These are phyloP conservation scores for Prostheceraeus crozeri DNA, from an alignment of 2,888 invertebrate species.

Conservation along the genomic window DNA sequence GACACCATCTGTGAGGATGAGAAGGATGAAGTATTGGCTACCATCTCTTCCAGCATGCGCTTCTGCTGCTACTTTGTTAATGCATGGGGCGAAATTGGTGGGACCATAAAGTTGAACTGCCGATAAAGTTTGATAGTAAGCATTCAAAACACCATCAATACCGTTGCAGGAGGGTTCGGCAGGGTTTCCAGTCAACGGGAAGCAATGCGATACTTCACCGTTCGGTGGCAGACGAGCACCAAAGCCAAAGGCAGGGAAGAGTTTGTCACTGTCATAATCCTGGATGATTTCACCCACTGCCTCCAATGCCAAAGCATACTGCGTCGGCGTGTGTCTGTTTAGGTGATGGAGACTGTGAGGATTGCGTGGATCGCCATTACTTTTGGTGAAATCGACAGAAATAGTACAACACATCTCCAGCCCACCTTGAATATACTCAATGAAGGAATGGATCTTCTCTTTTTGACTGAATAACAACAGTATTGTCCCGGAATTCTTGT, in stretches of 20 bases:
- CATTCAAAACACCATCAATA: slow-evolving; percentile 59
- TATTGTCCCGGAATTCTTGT: slow-evolving; percentile 59
- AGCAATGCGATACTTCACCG: slow-evolving; percentile 32
- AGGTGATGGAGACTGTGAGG: slow-evolving; percentile 55
- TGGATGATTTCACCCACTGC: slow-evolving; percentile 58
- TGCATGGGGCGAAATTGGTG: slow-evolving; percentile 62
- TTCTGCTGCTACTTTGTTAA: slow-evolving; percentile 61
- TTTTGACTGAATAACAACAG: slow-evolving; percentile 41
- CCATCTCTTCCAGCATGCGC: slow-evolving; percentile 60
- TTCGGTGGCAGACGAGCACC: slow-evolving; percentile 58
- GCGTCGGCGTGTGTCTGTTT: slow-evolving; percentile 57
- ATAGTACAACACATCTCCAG: slow-evolving; percentile 59
- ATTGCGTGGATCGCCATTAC: slow-evolving; percentile 56
- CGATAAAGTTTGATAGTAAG: slow-evolving; percentile 59
- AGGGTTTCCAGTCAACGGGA: slow-evolving; percentile 44
- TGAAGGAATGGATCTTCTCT: slow-evolving; percentile 57
- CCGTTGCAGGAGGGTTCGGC: slow-evolving; percentile 59
- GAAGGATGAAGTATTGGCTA: slow-evolving; percentile 61
- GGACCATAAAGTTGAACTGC: slow-evolving; percentile 61
- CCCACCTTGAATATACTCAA: slow-evolving; percentile 62
- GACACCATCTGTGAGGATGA: slow-evolving; percentile 63
- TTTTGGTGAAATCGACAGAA: slow-evolving; percentile 59
- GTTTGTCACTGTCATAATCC: slow-evolving; percentile 58
- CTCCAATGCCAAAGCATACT: slow-evolving; percentile 59
- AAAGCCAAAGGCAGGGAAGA: slow-evolving; percentile 57